Base-by-base conservation (phyloP, 2,113 vertebrate genomes). In the Actenoides hombroni region DNA sequence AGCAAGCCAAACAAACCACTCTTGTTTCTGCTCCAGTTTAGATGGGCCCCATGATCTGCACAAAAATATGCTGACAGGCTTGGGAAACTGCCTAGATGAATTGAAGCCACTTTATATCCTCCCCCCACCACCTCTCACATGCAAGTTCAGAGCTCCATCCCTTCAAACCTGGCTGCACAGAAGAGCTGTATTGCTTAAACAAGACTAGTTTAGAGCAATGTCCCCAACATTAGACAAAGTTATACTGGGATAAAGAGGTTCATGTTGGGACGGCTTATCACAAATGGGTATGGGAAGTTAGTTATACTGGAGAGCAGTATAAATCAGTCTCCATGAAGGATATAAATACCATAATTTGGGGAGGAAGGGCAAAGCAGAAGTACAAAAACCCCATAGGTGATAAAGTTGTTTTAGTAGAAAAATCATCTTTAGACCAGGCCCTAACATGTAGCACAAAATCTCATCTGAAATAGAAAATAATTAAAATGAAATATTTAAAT, bases 61-160 rank as follows among this genome's bases (percentile, higher is more conserved):
- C 18, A 37, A 40, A 86, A 73, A 29, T 6, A 82, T 5, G 3
- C 42, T 28, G 46, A 44, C 49, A 51, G 56, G 51, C 46, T 51
- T 24, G 20, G n/a, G 63, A 83, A 70, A 26, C 21, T 26, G 57
- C 65, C 17, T 18, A 20, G 61, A 61, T 46, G 23, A 67, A 39
- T 5, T 33, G n/a, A 33, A 73, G 68, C 23, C 54, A 23, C 53
- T 40, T n/a, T 9, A 33, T 19, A 44, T 28, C 33, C 29, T 92
- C 26, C 25, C n/a, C 25, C 37, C 1, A 0, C 18, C 42, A 26
- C 19, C 57, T 42, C 51, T 35, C 12, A 16, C 0, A 1, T 8
- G 42, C 15, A 33, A 46, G 13, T 9, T 46, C 63, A 61, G 75
- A 16, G 49, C 24, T 29, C 31, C 48, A 29, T 13, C 35, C 35